Base-by-base conservation (phyloP, 2,113 vertebrate species). In the Pongo pygmaeus region DNA sequence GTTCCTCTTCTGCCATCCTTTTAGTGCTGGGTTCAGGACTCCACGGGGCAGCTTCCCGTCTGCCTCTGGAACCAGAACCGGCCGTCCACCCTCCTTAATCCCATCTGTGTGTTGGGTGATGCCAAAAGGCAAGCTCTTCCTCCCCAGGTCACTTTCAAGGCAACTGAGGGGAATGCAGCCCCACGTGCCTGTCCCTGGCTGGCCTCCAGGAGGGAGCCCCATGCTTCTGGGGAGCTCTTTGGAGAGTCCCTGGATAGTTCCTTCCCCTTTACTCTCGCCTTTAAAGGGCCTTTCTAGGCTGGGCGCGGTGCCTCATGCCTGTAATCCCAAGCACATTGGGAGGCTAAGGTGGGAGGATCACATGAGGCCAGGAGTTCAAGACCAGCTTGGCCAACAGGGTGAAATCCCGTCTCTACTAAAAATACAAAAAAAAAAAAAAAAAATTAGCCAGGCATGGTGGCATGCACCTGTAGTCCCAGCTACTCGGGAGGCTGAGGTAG, bases 41-140 rank as follows among this genome's bases (percentile, higher is more conserved):
- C 57, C 16, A 0, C 0, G 20, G 74, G 52, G 81, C 61, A 64
- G 27, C 61, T 64, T 64, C 27, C 27, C 27, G 61, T 64, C 50
- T 2, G 11, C 25, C 38, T 69, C 10, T 0, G 0, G 79, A n/a
- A 6, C 3, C 10, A 27, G 61, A 64, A 30, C 5, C 5, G 12
- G 40, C 88, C 13, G 18, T 46, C 78, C 57, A 69, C 48, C 16
- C 32, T 12, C 85, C n/a, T 90, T 38, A 17, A 59, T n/a, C 67
- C 48, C 22, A 12, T 43, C 27, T 80, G 50, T 75, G 43, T 69
- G 59, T 2, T 4, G 0, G 8, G 12, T 14, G 74, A 50, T 17
- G 13, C 69, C 81, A 35, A 2, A 17, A 11, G 32, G 46, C 52
- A 13, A 27, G 52, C 35, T 23, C 6, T 18, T 50, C 67, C 93